A percentile compares a stretch with the other conserved stretches of the same genome.
phyloP scores from a whole-genome alignment of 92 coral and sea anemone genomes.

The Siderastrea siderea region DNA sequence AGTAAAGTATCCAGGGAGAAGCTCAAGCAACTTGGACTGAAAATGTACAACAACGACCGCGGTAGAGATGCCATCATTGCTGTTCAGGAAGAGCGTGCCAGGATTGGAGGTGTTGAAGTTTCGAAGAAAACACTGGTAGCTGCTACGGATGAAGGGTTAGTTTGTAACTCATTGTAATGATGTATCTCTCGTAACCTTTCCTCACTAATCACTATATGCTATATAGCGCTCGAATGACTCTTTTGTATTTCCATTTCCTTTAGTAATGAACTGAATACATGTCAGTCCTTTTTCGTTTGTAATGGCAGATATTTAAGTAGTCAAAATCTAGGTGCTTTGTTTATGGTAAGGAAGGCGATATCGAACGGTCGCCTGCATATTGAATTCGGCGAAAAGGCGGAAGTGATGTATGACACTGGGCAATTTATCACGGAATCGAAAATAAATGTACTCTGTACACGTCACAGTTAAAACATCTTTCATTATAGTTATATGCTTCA shows the following conservation, averaged over 20 bases:
- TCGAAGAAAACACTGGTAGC: conserved; percentile 22
- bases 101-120: conserved; percentile 20
- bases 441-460: not conserved
- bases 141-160: conserved; percentile 24
- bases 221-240: too few relatives aligned
- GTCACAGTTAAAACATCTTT: too few relatives aligned
- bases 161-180: not conserved
- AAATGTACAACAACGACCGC: not conserved
- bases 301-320: not conserved
- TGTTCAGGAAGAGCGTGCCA: conserved; percentile 18
- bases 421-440: not conserved
- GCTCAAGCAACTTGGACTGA: not conserved
- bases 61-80: not conserved
- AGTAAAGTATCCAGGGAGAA: not conserved
- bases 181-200: too few relatives aligned
- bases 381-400: conserved; percentile 14
- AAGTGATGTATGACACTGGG: not conserved
- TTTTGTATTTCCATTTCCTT: not conserved
- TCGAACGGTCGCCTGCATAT: not conserved
- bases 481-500: too few relatives aligned
- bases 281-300: not conserved
- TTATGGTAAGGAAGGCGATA: too few relatives aligned
- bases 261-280: not conserved
- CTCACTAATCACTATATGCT: too few relatives aligned
- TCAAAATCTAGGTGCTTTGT: too few relatives aligned